Evolutionary conservation across 2,888 invertebrate species (phyloP).

Genomic region (Furcula furcula): DNA sequence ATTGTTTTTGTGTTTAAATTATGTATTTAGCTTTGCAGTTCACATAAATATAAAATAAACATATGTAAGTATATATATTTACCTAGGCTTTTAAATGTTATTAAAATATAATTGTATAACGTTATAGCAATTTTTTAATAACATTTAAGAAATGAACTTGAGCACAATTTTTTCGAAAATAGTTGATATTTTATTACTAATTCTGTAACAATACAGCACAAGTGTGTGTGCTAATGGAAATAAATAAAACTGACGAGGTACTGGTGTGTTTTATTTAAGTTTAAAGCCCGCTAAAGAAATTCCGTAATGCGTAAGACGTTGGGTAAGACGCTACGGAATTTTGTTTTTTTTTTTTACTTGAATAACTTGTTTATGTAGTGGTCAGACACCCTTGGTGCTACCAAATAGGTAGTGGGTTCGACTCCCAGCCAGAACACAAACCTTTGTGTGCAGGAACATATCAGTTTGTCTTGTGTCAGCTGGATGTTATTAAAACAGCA

Average conservation of each 20-base stretch:
- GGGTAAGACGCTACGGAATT: too few relatives aligned
- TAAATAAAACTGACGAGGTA: slow-evolving; percentile 61
- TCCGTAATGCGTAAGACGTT: too few relatives aligned
- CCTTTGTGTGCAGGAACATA: too few relatives aligned
- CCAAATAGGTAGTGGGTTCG: too few relatives aligned
- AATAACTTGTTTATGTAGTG: too few relatives aligned
- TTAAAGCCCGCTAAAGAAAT: too few relatives aligned
- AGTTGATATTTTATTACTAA: slow-evolving; percentile 59
- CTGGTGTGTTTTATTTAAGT: slow-evolving; percentile 29
- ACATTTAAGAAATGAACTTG: slow-evolving; percentile 44
- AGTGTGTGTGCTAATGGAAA: slow-evolving; percentile 65
- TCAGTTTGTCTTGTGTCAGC: too few relatives aligned
- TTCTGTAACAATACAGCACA: slow-evolving; percentile 70
- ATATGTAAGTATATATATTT: slow-evolving; percentile 15
- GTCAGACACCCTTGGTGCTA: too few relatives aligned
- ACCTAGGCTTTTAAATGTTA: slow-evolving; percentile 21
- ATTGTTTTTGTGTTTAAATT: slow-evolving; percentile 30
- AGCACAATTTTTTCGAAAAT: slow-evolving; percentile 68
- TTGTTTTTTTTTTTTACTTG: too few relatives aligned
- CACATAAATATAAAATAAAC: slow-evolving; percentile 18
- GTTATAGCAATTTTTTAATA: slow-evolving; percentile 16
- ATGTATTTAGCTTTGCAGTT: slow-evolving; percentile 26
- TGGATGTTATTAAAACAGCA: too few relatives aligned
- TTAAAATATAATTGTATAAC: slow-evolving; percentile 15
- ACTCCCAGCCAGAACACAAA: too few relatives aligned